These are phyloP conservation scores for Eueides isabella DNA, from an alignment of 1,140 invertebrate species.

Conservation along the genomic window DNA sequence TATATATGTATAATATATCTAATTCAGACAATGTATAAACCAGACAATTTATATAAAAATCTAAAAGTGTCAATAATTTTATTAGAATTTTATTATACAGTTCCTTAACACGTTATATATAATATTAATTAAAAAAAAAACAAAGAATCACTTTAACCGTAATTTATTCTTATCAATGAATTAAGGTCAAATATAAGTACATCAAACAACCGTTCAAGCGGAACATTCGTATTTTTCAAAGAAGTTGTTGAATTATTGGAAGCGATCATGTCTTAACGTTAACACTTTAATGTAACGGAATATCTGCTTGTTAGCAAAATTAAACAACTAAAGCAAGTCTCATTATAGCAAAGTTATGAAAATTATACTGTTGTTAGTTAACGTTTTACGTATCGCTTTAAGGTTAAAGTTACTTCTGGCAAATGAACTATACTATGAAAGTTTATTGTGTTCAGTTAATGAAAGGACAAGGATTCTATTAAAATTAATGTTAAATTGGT, in stretches of 20 bases:
- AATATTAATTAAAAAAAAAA: neutral
- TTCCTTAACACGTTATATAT: too few species aligned
- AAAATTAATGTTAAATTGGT: too few species aligned
- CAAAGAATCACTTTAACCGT: neutral
- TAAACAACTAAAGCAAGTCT: neutral
- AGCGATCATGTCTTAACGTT: slow-evolving; percentile 1
- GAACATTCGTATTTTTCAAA: neutral
- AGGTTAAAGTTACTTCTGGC: neutral
- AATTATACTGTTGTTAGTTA: neutral
- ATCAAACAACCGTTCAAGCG: neutral
- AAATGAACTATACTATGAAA: neutral
- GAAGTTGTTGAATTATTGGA: neutral
- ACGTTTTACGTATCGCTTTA: slow-evolving; percentile 5
- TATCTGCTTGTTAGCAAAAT: slow-evolving; percentile 23
- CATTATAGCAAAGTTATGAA: slow-evolving; percentile 1
- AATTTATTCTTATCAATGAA: neutral
- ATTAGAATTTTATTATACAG: too few species aligned
- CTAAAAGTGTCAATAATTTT: too few species aligned
- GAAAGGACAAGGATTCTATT: neutral
- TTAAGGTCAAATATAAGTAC: neutral
- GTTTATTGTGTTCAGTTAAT: neutral
- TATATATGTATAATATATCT: too few species aligned
- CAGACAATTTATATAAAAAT: too few species aligned
- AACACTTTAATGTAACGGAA: slow-evolving; percentile 21
- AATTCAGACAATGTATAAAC: too few species aligned